phyloP scores from a whole-genome alignment of 35 echinoderm and acorn worm species.

The Eucidaris tribuloides region DNA sequence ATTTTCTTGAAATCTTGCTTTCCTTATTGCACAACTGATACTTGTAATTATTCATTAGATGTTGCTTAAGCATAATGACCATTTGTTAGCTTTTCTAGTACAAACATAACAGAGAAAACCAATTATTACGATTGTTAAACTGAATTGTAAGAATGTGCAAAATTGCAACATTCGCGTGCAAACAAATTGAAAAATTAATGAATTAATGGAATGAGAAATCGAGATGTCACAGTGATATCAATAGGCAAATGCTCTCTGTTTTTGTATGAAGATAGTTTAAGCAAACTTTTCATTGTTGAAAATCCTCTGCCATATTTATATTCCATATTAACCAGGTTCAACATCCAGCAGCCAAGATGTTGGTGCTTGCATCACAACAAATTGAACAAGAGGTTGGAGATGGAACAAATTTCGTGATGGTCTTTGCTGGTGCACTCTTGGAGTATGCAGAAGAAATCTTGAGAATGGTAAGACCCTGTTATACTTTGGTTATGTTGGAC shows the following conservation, averaged over 20 bases:
- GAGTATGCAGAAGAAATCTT: constrained; percentile 94
- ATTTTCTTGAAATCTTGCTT: no score
- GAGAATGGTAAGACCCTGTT: constrained; percentile 93
- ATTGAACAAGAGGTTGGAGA: constrained; percentile 98
- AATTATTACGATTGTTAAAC: no score
- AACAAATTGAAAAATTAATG: no score
- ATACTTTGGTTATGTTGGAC: no score
- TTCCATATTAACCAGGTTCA: constrained; percentile 82
- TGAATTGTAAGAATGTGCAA: no score
- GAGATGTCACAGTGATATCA: background rate
- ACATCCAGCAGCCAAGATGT: constrained; percentile 97
- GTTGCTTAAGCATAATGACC: no score
- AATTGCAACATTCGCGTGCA: no score
- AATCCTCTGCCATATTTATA: background rate
- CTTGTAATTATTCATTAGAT: no score
- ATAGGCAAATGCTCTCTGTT: background rate
- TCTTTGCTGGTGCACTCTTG: constrained; percentile 92
- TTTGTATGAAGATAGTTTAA: background rate
- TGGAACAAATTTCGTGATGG: constrained; percentile 90
- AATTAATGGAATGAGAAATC: background rate
- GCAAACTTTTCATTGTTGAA: background rate
- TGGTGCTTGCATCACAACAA: constrained; percentile 89
- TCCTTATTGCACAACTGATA: no score
- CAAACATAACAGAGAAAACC: no score
- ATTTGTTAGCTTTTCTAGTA: no score